A percentile compares a stretch with the other conserved stretches of the same genome.
Evolutionary conservation across 2,113 vertebrate species (phyloP).

Genomic region (Siniperca knerii): DNA sequence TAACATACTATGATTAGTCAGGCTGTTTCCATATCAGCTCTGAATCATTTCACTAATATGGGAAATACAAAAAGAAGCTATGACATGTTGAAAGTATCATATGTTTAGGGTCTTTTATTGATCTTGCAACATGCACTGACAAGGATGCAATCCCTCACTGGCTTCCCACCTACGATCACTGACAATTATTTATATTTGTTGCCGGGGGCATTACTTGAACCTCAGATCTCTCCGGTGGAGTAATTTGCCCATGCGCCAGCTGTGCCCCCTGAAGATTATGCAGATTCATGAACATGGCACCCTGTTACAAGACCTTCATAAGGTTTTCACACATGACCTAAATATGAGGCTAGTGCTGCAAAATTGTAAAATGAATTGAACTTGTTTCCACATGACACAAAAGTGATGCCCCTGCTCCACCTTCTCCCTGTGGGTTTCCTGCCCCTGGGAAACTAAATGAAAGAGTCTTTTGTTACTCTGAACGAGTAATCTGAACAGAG

Average conservation of each 20-base stretch:
- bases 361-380: not conserved
- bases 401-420: not conserved
- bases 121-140: not conserved
- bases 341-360: not conserved
- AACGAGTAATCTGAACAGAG: slow-evolving; percentile 68
- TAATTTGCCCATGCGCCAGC: not conserved
- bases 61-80: no score
- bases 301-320: not conserved
- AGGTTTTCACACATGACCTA: not conserved
- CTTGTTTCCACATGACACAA: not conserved
- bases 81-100: no score
- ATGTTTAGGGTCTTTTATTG: not conserved
- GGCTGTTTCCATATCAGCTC: not conserved
- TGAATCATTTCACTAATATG: not conserved
- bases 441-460: slow-evolving; percentile 47
- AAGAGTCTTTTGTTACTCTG: slow-evolving; percentile 72
- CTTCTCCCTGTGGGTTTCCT: slow-evolving; percentile 2
- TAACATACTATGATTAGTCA: not conserved
- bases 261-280: not conserved
- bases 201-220: not conserved
- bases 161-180: not conserved
- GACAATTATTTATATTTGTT: not conserved
- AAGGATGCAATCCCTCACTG: not conserved
- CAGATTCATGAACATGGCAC: not conserved
- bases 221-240: not conserved